Evolutionary conservation across 30 jellyfish, hydroid and myxozoan genomes (phyloP), one percentile per base, ranked within the genome.

Genomic region (Rhopilema esculentum): DNA sequence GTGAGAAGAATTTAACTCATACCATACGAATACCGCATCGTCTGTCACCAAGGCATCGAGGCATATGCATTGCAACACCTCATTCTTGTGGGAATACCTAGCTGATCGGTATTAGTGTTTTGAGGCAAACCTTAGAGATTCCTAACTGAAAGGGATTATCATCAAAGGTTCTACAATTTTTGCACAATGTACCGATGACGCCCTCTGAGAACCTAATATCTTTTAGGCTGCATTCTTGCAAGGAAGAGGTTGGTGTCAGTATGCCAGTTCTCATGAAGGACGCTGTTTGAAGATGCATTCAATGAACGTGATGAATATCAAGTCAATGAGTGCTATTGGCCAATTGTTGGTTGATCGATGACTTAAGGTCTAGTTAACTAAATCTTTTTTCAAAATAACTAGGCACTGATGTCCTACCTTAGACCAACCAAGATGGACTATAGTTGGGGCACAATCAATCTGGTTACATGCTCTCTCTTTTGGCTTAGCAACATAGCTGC

Each of bases 401-500:
- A 40, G 57, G 57, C 12, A 40, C 6, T 2, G 57, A 40, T 40
- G 6, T 19, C 88, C 22, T 64, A 85, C 94, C 94, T 74, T 76
- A 1, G 94, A 85, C 94, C 94, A 85, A 18, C 94, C 94, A 74
- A 73, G 62, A 24, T 8, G 28, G 25, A 85, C 82, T 1, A 80
- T 19, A 29, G 66, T 33, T 12, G 89, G 24, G 16, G 20, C 21
- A 24, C 89, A 79, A 79, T 79, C 89, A 9, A 31, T 32, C 28
- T 30, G 62, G 66, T 79, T 79, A 70, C 85, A 85, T n/a, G 80
- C 26, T 32, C 65, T 80, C 18, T 23, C 69, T 33, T 4, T 33
- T 15, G 94, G 94, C 28, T 62, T 85, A 0, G 79, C 67, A 16
- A 40, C 24, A 32, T 12, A 72, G 19, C 27, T 77, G 68, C 94